These are phyloP conservation scores for Dryocosmus kuriphilus DNA, from an alignment of 2,888 invertebrate genomes.

Conservation along the genomic window DNA sequence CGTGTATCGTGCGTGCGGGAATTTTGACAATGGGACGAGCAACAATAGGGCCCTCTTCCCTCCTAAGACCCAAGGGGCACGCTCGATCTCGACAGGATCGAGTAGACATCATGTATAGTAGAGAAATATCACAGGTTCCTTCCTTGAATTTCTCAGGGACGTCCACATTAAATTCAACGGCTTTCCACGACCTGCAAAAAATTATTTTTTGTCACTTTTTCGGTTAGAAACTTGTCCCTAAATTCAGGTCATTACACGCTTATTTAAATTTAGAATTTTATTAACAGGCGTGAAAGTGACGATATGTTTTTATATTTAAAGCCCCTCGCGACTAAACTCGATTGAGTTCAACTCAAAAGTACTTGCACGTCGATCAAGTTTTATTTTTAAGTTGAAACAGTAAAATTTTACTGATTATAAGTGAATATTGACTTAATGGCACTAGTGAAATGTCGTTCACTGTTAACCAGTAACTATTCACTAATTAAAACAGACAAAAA, in stretches of 20 bases:
- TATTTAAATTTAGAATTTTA: neutral
- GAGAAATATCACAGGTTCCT: slow-evolving; percentile 9
- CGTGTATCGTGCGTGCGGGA: slow-evolving; percentile 30
- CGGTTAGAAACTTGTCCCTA: neutral
- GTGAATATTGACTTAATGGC: too few relatives aligned
- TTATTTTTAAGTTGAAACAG: too few relatives aligned
- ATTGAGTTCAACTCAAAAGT: too few relatives aligned
- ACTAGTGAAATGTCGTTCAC: too few relatives aligned
- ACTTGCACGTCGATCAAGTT: too few relatives aligned
- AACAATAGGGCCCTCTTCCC: slow-evolving; percentile 58
- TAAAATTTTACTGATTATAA: too few relatives aligned
- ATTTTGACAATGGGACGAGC: slow-evolving; percentile 58
- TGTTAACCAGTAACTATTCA: too few relatives aligned
- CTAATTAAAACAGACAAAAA: too few relatives aligned
- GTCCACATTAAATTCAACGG: slow-evolving; percentile 37
- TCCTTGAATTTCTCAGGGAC: neutral
- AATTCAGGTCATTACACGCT: slow-evolving; percentile 21
- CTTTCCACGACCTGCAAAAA: slow-evolving; percentile 31
- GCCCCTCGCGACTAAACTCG: neutral
- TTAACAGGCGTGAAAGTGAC: neutral
- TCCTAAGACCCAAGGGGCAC: slow-evolving; percentile 44
- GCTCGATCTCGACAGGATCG: slow-evolving; percentile 43
- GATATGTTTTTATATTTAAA: neutral
- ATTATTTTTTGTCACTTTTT: slow-evolving; percentile 25
- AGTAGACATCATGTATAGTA: neutral